Evolutionary conservation across 1,140 invertebrate genomes (phyloP).

Genomic region (Medauroidea extradentata): DNA sequence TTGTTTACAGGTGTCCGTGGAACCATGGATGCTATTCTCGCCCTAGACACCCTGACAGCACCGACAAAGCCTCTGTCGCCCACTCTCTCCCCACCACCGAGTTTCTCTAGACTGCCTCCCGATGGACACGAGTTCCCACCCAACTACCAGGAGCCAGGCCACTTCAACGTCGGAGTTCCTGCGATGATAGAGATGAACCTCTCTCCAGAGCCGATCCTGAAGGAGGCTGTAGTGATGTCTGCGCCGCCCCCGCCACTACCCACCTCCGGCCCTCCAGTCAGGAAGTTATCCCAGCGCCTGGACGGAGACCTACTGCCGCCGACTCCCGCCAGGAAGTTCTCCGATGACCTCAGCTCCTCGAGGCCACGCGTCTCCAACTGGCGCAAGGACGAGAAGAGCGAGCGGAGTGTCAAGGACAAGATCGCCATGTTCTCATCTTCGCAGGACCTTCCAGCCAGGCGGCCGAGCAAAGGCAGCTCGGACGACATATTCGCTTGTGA

Average conservation of each 20-base stretch:
- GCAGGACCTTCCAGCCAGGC: slow-evolving; percentile 33
- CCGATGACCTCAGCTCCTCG: slow-evolving; percentile 8
- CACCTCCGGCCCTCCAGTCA: slow-evolving; percentile 36
- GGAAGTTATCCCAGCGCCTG: slow-evolving; percentile 5
- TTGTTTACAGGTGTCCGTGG: too few species aligned
- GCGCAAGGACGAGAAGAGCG: slow-evolving; percentile 68
- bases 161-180: background rate
- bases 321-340: slow-evolving; percentile 17
- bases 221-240: slow-evolving; percentile 11
- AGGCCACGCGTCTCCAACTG: slow-evolving; percentile 28
- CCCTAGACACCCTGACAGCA: too few species aligned
- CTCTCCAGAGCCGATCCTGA: background rate
- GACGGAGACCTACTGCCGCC: background rate
- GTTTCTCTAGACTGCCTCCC: slow-evolving; percentile 65
- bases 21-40: too few species aligned
- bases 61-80: too few species aligned
- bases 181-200: slow-evolving; percentile 6
- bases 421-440: slow-evolving; percentile 78
- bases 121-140: slow-evolving; percentile 84
- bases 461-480: slow-evolving; percentile 40
- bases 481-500: slow-evolving; percentile 46
- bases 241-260: slow-evolving; percentile 42
- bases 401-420: slow-evolving; percentile 76
- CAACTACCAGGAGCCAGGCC: slow-evolving; percentile 59
- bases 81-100: too few species aligned